These are phyloP conservation scores for Varanus komodoensis DNA, from an alignment of 2,113 vertebrate genomes.

Conservation along the genomic window DNA sequence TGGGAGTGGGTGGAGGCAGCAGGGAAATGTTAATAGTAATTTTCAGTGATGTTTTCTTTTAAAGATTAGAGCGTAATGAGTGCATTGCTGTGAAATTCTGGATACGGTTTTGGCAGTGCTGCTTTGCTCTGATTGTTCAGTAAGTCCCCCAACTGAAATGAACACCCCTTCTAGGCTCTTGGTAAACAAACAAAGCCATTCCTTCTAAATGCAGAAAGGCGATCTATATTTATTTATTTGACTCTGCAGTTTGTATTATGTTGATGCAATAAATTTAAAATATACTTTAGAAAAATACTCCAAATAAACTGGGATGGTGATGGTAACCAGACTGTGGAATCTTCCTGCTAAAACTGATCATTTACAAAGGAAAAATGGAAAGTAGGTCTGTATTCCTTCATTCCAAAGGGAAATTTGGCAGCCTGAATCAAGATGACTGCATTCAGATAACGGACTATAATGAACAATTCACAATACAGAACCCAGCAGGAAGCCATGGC, in stretches of 20 bases:
- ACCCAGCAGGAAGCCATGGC: too few relatives aligned
- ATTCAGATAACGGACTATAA: too few relatives aligned
- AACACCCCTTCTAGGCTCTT: slow-evolving; percentile 71
- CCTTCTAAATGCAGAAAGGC: slow-evolving; percentile 70
- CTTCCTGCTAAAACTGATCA: slow-evolving; percentile 44
- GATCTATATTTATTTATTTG: slow-evolving; percentile 76
- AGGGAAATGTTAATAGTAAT: slow-evolving; percentile 62
- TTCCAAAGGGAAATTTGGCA: not conserved
- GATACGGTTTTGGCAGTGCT: slow-evolving; percentile 68
- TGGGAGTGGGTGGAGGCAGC: slow-evolving; percentile 61
- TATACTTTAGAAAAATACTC: slow-evolving; percentile 62
- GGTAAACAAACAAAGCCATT: slow-evolving; percentile 74
- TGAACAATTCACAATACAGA: not conserved
- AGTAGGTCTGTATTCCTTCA: not conserved
- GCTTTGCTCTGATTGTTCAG: slow-evolving; percentile 3
- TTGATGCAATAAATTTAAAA: slow-evolving; percentile 72
- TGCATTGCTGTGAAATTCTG: slow-evolving; percentile 70
- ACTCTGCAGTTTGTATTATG: slow-evolving; percentile 70
- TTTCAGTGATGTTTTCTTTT: slow-evolving; percentile 70
- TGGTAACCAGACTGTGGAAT: slow-evolving; percentile 50
- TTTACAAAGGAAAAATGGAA: slow-evolving; percentile 36
- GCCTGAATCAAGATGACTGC: not conserved
- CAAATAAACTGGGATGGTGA: slow-evolving; percentile 63
- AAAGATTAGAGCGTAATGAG: slow-evolving; percentile 67
- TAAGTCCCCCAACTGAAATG: slow-evolving; percentile 70